These are phyloP conservation scores for Pelagia noctiluca DNA, from an alignment of 30 jellyfish, hydroid and myxozoan genomes.

Conservation along the genomic window DNA sequence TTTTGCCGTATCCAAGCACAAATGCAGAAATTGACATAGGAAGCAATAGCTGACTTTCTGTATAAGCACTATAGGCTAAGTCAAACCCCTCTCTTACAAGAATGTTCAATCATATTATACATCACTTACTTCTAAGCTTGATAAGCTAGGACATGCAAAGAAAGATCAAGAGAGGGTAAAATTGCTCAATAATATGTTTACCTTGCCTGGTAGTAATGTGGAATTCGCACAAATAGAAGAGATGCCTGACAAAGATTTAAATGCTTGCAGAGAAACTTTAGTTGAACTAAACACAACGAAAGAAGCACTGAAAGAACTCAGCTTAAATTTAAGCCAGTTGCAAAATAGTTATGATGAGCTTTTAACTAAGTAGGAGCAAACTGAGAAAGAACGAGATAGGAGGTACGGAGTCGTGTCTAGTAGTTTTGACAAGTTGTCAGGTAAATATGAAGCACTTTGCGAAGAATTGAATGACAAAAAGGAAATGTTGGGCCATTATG, in stretches of 20 bases:
- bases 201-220: too few relatives aligned
- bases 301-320: too few relatives aligned
- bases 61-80: background rate
- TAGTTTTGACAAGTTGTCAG: background rate
- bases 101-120: background rate
- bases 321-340: too few relatives aligned
- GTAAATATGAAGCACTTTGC: background rate
- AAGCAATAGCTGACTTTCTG: background rate
- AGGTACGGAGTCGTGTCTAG: background rate
- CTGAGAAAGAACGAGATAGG: slow-evolving; percentile 3
- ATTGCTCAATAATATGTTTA: too few relatives aligned
- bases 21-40: background rate
- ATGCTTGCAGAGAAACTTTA: background rate
- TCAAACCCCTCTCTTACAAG: background rate
- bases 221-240: too few relatives aligned
- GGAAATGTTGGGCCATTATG: background rate
- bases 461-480: slow-evolving; percentile 14
- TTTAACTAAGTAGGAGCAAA: background rate
- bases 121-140: background rate
- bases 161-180: slow-evolving; percentile 8
- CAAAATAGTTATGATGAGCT: background rate
- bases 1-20: background rate
- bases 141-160: background rate
- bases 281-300: background rate
- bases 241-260: too few relatives aligned